phyloP scores from a whole-genome alignment of 2,888 invertebrate genomes.

The Epistrophe grossulariae region DNA sequence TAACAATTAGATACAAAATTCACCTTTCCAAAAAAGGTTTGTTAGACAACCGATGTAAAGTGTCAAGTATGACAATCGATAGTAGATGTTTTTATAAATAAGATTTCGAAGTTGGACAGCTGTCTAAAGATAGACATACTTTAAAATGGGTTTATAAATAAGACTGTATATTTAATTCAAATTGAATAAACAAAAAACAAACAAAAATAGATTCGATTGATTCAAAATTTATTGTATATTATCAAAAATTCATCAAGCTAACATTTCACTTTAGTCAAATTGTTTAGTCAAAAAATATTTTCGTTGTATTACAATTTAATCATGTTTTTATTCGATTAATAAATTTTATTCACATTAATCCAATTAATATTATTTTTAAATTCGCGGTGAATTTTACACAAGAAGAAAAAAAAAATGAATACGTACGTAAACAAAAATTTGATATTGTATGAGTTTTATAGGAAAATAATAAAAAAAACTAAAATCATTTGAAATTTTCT shows the following conservation, averaged over 20 bases:
- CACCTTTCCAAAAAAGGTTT: too few relatives aligned
- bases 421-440: slow-evolving; percentile 67
- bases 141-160: too few relatives aligned
- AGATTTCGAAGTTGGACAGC: too few relatives aligned
- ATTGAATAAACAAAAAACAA: too few relatives aligned
- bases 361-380: slow-evolving; percentile 31
- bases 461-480: slow-evolving; percentile 55
- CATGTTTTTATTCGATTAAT: neutral
- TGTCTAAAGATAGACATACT: too few relatives aligned
- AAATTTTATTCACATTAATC: slow-evolving; percentile 28
- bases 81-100: too few relatives aligned
- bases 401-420: slow-evolving; percentile 58
- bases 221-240: too few relatives aligned
- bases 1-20: too few relatives aligned
- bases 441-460: slow-evolving; percentile 48
- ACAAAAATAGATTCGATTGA: too few relatives aligned
- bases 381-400: slow-evolving; percentile 29
- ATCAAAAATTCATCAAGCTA: slow-evolving; percentile 5
- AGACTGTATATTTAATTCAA: too few relatives aligned
- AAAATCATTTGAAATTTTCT: slow-evolving; percentile 41
- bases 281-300: slow-evolving; percentile 40
- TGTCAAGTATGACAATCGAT: too few relatives aligned
- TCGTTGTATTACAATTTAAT: neutral
- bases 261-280: slow-evolving; percentile 48
- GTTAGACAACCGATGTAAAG: too few relatives aligned